Evolutionary conservation across 1,140 invertebrate genomes (phyloP), one percentile per base, ranked within the genome.

Genomic region (Danaus melanippus): DNA sequence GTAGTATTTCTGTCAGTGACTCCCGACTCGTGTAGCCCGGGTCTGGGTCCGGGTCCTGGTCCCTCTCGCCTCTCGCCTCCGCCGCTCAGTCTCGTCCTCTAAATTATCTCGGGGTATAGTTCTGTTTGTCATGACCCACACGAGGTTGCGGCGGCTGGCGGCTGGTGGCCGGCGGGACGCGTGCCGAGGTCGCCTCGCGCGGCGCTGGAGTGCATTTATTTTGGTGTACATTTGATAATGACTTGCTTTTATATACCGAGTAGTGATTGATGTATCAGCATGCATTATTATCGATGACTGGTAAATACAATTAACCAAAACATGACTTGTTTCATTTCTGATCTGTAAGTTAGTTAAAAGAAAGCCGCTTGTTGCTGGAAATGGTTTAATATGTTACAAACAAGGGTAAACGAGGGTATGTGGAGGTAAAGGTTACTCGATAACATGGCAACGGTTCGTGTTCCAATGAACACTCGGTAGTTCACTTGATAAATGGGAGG

Each of bases 181-280:
- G 15, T 15, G 15, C 15, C 15, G 15, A 3, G 15, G 15, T 15
- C 15, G 15, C 15, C 15, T 15, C 15, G 21, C 21, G 21, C 69
- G 74, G 74, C 76, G 71, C 68, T 60, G 66, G 71, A 68, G 68
- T 79, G 78, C 79, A 82, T 82, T 82, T 83, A 83, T 83, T 77
- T 77, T 77, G 70, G 64, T 71, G 67, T 71, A 77, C 67, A 52
- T 60, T 66, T 71, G 66, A 73, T 72, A 69, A 72, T 77, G 74
- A 76, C 62, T 65, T 71, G 73, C 76, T 76, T 77, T 78, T 81
- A 73, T 78, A 80, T 73, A 73, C 68, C 74, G 67, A 72, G 66
- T 80, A 77, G 71, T 74, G 70, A 2, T 32, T 7, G 21, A 74
- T 75, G 72, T 67, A 71, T 69, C 69, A 69, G 64, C 60, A 66